Base-by-base conservation (phyloP, 1,140 invertebrate genomes). In the Tetragnatha versicolor region DNA sequence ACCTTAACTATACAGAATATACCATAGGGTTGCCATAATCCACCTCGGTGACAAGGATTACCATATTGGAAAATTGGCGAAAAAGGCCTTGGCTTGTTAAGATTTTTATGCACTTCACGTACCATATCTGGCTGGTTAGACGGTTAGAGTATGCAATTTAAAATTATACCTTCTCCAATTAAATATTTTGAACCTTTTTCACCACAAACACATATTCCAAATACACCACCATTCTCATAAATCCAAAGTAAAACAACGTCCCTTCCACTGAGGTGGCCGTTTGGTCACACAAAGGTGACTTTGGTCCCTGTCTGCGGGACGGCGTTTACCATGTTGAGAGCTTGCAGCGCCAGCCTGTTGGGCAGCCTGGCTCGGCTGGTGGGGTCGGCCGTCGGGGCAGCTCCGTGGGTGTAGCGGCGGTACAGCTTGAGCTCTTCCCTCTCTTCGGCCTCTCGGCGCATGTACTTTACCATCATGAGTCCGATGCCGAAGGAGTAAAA, bases 401-500 rank as follows among this genome's bases (percentile, higher is more conserved):
- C 79, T 33, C 69, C 69, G 33, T 83, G 82, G 9, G 82, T 80
- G 63, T 83, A 83, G 20, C 81, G 78, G 47, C 81, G 77, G 75
- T 84, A 83, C 68, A 83, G 69, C 58, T 82, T 82, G 20, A 73
- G 80, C 51, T 84, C 83, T 60, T 84, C 80, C 27, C 81, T 69
- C 45, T 84, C 83, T 53, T 82, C 75, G 31, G 80, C 80, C 58
- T 84, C 83, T 60, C 83, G 79, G 17, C 80, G 68, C 80, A 84
- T 83, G 79, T 84, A 84, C 49, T 82, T 83, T 25, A 83, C 81
- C 82, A 84, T 84, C 82, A 84, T 83, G 27, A 83, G 68, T 1
- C 83, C 82, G 20, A 84, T 83, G 22, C 82, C 83, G 47, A 83
- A 82, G 12, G 83, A 83, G 60, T 84, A 84, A 78, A 84, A 84